Evolutionary conservation across 2,797 vertebrate species (phyloP), one percentile per base, ranked within the genome.

Genomic region (Novumbra hubbsi): DNA sequence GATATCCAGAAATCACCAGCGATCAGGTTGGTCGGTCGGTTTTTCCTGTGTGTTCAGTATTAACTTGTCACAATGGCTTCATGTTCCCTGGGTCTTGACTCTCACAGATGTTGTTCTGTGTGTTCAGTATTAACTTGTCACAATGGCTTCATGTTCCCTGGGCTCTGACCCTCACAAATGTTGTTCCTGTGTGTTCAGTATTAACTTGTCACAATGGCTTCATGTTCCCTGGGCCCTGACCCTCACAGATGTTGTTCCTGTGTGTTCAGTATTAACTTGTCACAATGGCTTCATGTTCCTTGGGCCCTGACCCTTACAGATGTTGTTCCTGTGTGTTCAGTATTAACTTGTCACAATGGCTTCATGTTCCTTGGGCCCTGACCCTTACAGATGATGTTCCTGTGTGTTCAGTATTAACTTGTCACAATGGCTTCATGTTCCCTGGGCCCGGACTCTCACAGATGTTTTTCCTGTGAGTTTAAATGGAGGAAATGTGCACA

Each of bases 401-500:
- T 12, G 17, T 57, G 24, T 21, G 8, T 21, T 67, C 67, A 68
- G 41, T 16, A 21, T 68, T 38, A 27, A 1, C 41, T 11, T 45
- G 19, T 68, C 34, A 41, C 38, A 8, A 0, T 57, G n/a, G n/a
- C 21, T 12, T 24, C 55, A 12, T 2, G 5, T 45, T 11, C 21
- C 12, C 4, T 5, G 16, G n/a, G 21, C 55, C 24, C 55, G 0
- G 0, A 57, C n/a, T 45, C 38, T 45, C 11, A 16, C 30, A 65
- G 50, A 65, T 72, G 73, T 79, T 62, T n/a, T n/a, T 38, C 1
- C 71, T 73, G 81, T 81, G 81, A 77, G 57, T 84, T 69, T 81
- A 8, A 74, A 12, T 19, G 69, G 73, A 76, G 74, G 67, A 67
- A 70, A 68, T 72, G 7, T 49, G 21, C 63, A 73, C 9, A n/a